phyloP scores from a whole-genome alignment of 2,113 vertebrate genomes.

The Cyprinodon tularosa region DNA sequence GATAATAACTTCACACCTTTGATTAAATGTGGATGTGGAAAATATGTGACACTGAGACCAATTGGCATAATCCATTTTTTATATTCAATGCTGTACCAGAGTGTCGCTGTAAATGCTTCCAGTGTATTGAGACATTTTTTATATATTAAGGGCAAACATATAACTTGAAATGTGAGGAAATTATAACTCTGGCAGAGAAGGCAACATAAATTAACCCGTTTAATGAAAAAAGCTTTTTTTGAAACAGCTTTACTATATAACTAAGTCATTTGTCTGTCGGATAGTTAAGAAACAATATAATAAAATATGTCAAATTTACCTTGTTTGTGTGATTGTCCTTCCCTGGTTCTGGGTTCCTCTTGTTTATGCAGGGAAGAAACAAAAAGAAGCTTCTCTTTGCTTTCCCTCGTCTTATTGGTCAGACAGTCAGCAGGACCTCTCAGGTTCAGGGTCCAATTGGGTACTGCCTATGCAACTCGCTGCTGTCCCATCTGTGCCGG shows the following conservation, averaged over 20 bases:
- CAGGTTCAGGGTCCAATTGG: constrained; percentile 68
- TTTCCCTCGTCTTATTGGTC: constrained; percentile 61
- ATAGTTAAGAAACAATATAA: neutral
- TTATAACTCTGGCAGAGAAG: neutral
- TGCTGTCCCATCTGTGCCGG: constrained; percentile 86
- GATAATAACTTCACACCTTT: neutral
- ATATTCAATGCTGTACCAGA: neutral
- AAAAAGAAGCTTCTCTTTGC: constrained; percentile 51
- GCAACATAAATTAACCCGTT: neutral
- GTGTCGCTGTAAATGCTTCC: neutral
- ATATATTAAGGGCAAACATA: neutral
- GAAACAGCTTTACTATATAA: constrained; percentile 3
- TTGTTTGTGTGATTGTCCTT: constrained; percentile 52
- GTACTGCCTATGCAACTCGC: constrained; percentile 81
- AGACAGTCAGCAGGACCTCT: constrained; percentile 58
- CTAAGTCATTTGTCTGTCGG: neutral
- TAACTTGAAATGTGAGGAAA: neutral
- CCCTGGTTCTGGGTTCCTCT: constrained; percentile 57
- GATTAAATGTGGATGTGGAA: constrained; percentile 60
- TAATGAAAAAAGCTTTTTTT: neutral
- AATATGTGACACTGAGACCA: constrained; percentile 8
- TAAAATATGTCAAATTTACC: constrained; percentile 47
- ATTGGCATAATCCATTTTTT: constrained; percentile 4
- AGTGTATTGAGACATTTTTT: too few species aligned
- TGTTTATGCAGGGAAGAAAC: constrained; percentile 35